Base-by-base conservation (phyloP, 2,888 invertebrate genomes). In the Gastrophysa polygoni region DNA sequence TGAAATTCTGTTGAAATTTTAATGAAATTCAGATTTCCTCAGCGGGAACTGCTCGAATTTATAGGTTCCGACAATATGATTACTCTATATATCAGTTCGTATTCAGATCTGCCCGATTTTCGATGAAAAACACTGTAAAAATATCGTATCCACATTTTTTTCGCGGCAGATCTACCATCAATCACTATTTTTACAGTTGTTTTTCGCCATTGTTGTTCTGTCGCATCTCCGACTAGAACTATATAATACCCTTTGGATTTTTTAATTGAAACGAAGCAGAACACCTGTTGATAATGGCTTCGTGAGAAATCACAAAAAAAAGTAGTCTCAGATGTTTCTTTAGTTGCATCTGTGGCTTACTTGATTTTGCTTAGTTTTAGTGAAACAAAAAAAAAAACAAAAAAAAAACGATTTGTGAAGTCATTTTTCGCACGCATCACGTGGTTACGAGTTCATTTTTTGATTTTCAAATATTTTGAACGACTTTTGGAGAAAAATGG, bases 151-250 rank as follows among this genome's bases (percentile, higher is more conserved):
- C 46, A 58, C 51, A 46, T 51, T 49, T 48, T 38, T 51, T 28
- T 61, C 48, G 14, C 48, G 67, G 68, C 64, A 68, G 68, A 64
- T 68, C 68, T 62, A 50, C 61, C 58, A 64, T 59, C 66, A 55
- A 46, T 57, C 18, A 29, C 21, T 54, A 59, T 54, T 63, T 67
- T 68, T 68, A 68, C 68, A 68, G 68, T 66, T 66, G 64, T 65
- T 68, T 67, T 66, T 63, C 61, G 34, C 47, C 20, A 24, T 48
- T 50, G 54, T 65, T 63, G 49, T 64, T n/a, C n/a, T n/a, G n/a
- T n/a, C n/a, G n/a, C n/a, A n/a, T n/a, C n/a, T n/a, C n/a, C n/a
- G n/a, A n/a, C n/a, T n/a, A n/a, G n/a, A n/a, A n/a, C n/a, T n/a
- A n/a, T n/a, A n/a, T n/a, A n/a, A n/a, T n/a, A 66, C 61, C 61